A percentile compares a stretch with the other conserved stretches of the same genome.
Conservation (phyloP, 2,113 vertebrate genomes). For the Macroglossus sobrinus region DNA sequence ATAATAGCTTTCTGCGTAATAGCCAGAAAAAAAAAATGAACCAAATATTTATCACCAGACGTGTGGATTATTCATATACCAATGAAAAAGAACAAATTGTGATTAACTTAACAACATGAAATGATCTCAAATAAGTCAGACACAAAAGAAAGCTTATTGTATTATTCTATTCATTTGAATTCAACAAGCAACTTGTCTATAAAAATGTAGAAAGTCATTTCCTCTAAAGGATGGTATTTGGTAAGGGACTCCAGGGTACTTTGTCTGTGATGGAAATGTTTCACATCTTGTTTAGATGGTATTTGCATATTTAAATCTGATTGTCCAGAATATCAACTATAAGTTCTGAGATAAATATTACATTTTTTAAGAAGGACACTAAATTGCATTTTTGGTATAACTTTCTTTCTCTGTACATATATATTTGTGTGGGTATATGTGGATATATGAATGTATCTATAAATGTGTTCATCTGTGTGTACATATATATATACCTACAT, state of each 20-base stretch:
- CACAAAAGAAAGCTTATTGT: not conserved
- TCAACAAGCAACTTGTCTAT: not conserved
- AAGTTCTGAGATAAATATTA: not conserved
- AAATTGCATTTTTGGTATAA: not conserved
- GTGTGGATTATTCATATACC: not conserved
- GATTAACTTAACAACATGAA: not conserved
- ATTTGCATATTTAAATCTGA: not conserved
- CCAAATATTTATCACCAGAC: not conserved
- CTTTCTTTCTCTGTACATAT: not conserved
- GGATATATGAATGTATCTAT: not conserved
- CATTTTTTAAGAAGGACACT: not conserved
- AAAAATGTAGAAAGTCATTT: not conserved
- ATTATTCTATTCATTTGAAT: not conserved
- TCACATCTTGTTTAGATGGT: not conserved
- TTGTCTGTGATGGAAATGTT: not conserved
- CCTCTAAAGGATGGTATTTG: not conserved
- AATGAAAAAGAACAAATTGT: not conserved
- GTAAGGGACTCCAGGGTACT: not conserved
- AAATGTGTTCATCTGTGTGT: rapidly evolving
- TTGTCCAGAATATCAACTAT: not conserved
- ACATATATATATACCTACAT: not conserved
- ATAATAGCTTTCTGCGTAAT: not conserved
- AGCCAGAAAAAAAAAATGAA: not conserved
- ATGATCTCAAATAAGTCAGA: not conserved
- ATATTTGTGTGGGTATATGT: not conserved